A percentile compares a stretch with the other conserved stretches of the same genome.
phyloP scores from a whole-genome alignment of 2,113 vertebrate genomes.

The Lynx canadensis region DNA sequence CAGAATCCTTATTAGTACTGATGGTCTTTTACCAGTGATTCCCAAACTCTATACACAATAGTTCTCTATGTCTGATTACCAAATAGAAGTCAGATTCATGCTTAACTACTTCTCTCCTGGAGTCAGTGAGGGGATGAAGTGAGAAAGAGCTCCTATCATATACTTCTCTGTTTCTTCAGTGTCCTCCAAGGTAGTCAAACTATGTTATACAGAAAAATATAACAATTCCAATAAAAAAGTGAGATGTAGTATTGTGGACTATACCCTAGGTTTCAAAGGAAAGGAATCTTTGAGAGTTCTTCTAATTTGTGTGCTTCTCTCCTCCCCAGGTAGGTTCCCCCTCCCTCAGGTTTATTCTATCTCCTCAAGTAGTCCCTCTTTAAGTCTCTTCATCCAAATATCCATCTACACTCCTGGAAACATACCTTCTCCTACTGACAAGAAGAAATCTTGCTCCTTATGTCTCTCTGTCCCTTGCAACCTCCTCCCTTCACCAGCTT shows the following conservation, averaged over 20 bases:
- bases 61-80: background rate
- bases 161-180: background rate
- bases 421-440: background rate
- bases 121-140: background rate
- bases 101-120: background rate
- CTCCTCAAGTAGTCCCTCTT: background rate
- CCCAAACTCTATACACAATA: background rate
- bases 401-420: background rate
- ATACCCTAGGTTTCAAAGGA: background rate
- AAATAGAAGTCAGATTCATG: background rate
- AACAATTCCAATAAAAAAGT: background rate
- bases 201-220: background rate
- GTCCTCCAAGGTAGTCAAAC: background rate
- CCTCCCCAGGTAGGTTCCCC: no score
- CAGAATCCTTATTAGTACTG: background rate
- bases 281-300: background rate
- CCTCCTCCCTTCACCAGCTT: background rate
- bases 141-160: background rate
- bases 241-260: background rate
- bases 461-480: no score
- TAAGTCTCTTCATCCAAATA: background rate
- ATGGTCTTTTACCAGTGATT: background rate
- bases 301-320: background rate
- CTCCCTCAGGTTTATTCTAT: background rate
- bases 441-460: background rate